These are phyloP conservation scores for Perca fluviatilis DNA, from an alignment of 2,113 vertebrate species.

Conservation along the genomic window DNA sequence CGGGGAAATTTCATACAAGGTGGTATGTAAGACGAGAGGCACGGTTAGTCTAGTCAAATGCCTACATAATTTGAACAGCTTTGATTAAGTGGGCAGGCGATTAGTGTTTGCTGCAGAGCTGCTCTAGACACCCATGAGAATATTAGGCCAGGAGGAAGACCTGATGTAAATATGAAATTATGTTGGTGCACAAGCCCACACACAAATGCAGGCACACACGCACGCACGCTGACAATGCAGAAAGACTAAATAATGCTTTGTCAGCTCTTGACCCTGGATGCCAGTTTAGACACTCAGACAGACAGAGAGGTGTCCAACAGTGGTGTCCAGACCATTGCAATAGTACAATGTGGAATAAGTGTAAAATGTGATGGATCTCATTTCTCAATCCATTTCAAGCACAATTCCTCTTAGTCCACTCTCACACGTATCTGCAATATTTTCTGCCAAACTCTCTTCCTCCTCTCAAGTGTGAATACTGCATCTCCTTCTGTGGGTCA, in stretches of 20 bases:
- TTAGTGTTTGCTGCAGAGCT: conserved; percentile 48
- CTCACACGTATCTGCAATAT: too few relatives aligned
- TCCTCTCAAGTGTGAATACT: not conserved
- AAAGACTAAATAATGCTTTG: conserved; percentile 50
- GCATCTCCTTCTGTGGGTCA: not conserved
- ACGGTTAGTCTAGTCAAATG: conserved; percentile 14
- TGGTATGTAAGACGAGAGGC: not conserved
- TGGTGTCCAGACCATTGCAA: not conserved
- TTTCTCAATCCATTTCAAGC: not conserved
- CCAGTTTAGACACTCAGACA: conserved; percentile 45
- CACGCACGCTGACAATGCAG: conserved; percentile 42
- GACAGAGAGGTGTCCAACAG: conserved; percentile 20
- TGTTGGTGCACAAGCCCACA: conserved; percentile 16
- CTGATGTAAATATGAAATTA: conserved; percentile 49
- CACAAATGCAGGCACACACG: conserved; percentile 16
- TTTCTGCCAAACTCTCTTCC: not conserved
- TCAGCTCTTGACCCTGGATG: conserved; percentile 57
- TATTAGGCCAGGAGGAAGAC: conserved; percentile 38
- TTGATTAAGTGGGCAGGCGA: conserved; percentile 39
- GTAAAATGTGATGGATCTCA: not conserved
- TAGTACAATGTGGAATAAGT: not conserved
- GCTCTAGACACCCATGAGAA: conserved; percentile 38
- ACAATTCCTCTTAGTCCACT: not conserved
- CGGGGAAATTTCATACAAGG: not conserved
- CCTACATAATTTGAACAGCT: conserved; percentile 6